These are phyloP conservation scores for Promerops cafer DNA, from an alignment of 2,113 vertebrate species.

Conservation along the genomic window DNA sequence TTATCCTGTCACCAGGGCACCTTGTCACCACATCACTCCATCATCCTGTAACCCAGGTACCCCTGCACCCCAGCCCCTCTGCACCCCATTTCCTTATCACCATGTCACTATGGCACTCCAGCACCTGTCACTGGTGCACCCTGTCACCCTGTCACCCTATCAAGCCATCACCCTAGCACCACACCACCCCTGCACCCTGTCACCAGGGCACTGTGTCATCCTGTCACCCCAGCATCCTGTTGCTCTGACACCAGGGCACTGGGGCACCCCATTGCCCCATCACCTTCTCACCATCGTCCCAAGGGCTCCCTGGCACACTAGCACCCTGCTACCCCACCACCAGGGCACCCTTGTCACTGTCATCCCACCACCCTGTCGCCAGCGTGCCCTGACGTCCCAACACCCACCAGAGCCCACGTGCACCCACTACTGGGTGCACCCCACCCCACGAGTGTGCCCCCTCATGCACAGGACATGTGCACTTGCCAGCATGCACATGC, in stretches of 20 bases:
- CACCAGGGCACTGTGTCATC: not conserved
- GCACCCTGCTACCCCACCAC: not conserved
- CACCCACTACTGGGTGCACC: not conserved
- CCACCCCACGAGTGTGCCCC: fast-evolving
- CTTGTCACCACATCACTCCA: not conserved
- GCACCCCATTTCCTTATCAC: too few species aligned
- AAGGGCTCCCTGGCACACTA: not conserved
- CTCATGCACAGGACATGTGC: not conserved
- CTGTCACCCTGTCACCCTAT: not conserved
- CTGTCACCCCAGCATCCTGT: not conserved
- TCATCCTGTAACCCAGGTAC: not conserved
- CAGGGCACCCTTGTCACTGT: not conserved
- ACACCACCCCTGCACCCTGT: too few species aligned
- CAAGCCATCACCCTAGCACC: not conserved
- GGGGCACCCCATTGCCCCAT: not conserved
- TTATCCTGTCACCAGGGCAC: not conserved
- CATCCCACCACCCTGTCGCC: not conserved
- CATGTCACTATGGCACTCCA: not conserved
- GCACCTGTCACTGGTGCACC: not conserved
- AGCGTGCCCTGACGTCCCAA: not conserved
- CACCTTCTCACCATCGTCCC: not conserved
- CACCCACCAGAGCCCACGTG: not conserved
- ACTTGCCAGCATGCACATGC: not conserved
- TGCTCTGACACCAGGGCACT: not conserved
- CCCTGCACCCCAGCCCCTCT: not conserved